Evolutionary conservation across 2,888 invertebrate species (phyloP), one percentile per base, ranked within the genome.

Genomic region (Coremacera marginata): DNA sequence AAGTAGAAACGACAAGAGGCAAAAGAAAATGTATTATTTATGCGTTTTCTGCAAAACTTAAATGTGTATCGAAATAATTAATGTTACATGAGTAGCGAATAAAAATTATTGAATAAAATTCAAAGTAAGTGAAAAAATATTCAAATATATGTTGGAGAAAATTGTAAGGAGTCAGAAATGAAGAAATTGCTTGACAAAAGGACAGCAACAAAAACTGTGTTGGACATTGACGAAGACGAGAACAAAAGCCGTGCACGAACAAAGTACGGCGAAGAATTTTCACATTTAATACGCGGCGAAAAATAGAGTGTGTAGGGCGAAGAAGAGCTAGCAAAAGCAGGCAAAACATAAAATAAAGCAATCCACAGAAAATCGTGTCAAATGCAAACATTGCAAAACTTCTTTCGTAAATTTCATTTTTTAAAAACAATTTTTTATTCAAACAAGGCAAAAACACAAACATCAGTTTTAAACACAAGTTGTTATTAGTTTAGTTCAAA

Each of bases 351-450:
- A 70, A 70, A 57, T 60, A 16, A 65, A 65, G 52, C 51, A 75
- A 63, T 57, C 37, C 44, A 57, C 22, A 49, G 49, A 73, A 72
- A 83, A 83, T 83, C 82, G 82, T 83, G 83, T 83, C 82, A 82
- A 81, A 83, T 80, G 80, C 80, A 81, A 83, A 83, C 83, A 83
- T 83, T 82, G 82, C 82, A 83, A 82, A 82, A 82, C 81, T 80
- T 81, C 81, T 82, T 63, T 74, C 19, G 31, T 55, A 27, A 55
- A 70, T 70, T 70, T 52, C 1, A n/a, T 31, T 55, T 31, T 70
- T 57, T 55, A 31, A 34, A 57, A 22, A 19, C 19, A 65, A 37
- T 11, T 31, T 63, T 31, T 63, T 16, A 31, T 16, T 63, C 27
- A 11, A 14, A 27, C 16, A 16, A 31, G 0, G 3, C 63, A 63